phyloP scores from a whole-genome alignment of 2,113 vertebrate species.

The Phrynocephalus versicolor region DNA sequence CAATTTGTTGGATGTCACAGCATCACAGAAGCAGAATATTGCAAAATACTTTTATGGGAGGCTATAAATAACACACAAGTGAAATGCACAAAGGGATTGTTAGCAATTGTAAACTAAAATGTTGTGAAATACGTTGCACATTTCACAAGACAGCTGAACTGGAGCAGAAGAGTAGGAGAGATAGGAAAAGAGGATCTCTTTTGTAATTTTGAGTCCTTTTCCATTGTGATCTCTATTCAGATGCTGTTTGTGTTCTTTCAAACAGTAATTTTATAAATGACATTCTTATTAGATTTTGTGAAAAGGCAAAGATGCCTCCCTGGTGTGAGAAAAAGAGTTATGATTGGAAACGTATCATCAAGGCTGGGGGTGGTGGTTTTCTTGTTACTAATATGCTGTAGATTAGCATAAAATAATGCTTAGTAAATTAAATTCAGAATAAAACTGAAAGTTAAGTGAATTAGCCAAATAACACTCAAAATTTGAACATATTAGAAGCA shows the following conservation, averaged over 20 bases:
- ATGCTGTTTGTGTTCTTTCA: constrained; percentile 50
- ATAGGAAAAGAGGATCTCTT: background rate
- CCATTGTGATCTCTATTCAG: constrained; percentile 63
- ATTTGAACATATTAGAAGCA: constrained; percentile 55
- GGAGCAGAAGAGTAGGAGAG: constrained; percentile 13
- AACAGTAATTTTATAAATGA: constrained; percentile 57
- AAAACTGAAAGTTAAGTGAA: constrained; percentile 52
- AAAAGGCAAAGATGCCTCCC: constrained; percentile 30
- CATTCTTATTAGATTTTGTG: constrained; percentile 53
- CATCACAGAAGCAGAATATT: constrained; percentile 29
- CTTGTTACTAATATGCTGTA: constrained; percentile 10
- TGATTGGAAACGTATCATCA: constrained; percentile 47
- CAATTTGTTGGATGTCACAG: constrained; percentile 25
- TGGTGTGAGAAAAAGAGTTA: constrained; percentile 28
- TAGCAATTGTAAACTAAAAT: constrained; percentile 59
- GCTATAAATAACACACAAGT: constrained; percentile 68
- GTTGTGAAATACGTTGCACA: background rate
- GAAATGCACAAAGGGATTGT: constrained; percentile 58
- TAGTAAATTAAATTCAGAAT: constrained; percentile 53
- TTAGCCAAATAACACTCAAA: constrained; percentile 62
- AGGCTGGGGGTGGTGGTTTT: constrained; percentile 41
- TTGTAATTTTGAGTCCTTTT: constrained; percentile 70
- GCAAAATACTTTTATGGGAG: constrained; percentile 41
- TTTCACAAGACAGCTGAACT: constrained; percentile 28
- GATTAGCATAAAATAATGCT: constrained; percentile 62